A percentile compares a stretch with the other conserved stretches of the same genome.
phyloP scores from a whole-genome alignment of 2,888 invertebrate genomes.

The Philonicus albiceps region DNA sequence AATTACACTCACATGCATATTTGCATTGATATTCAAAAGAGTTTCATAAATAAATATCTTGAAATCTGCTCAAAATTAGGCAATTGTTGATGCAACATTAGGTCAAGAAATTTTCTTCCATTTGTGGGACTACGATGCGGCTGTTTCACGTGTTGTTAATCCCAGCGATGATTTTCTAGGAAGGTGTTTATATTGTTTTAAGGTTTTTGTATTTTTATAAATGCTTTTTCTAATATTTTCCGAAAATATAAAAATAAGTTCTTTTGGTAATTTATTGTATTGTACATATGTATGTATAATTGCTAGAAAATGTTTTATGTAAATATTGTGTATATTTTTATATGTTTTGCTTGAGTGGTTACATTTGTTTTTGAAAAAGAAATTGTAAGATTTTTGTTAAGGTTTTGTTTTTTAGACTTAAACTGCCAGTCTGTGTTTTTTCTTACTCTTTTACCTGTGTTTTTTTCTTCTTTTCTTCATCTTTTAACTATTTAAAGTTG shows the following conservation, averaged over 20 bases:
- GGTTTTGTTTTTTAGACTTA: neutral
- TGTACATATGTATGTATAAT: neutral
- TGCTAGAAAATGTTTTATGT: neutral
- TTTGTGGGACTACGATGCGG: conserved; percentile 86
- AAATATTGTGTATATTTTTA: neutral
- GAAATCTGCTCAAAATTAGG: conserved; percentile 64
- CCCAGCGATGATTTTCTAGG: conserved; percentile 84
- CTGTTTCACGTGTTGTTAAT: conserved; percentile 71
- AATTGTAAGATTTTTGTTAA: neutral
- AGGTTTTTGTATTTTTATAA: conserved; percentile 51
- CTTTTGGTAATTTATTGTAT: neutral
- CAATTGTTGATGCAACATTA: conserved; percentile 77
- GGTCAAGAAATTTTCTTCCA: conserved; percentile 78
- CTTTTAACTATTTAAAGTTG: neutral
- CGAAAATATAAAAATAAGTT: neutral
- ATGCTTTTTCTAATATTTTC: conserved; percentile 48
- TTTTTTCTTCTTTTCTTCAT: neutral
- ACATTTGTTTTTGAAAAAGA: neutral
- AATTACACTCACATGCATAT: conserved; percentile 6
- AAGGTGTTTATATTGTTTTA: conserved; percentile 67
- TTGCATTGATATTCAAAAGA: neutral
- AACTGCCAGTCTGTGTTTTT: neutral
- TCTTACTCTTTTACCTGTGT: neutral
- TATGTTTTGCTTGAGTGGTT: neutral
- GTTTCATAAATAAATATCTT: neutral